These are phyloP conservation scores for Lagothrix lagotricha DNA, from an alignment of 2,797 vertebrate genomes.

Conservation along the genomic window DNA sequence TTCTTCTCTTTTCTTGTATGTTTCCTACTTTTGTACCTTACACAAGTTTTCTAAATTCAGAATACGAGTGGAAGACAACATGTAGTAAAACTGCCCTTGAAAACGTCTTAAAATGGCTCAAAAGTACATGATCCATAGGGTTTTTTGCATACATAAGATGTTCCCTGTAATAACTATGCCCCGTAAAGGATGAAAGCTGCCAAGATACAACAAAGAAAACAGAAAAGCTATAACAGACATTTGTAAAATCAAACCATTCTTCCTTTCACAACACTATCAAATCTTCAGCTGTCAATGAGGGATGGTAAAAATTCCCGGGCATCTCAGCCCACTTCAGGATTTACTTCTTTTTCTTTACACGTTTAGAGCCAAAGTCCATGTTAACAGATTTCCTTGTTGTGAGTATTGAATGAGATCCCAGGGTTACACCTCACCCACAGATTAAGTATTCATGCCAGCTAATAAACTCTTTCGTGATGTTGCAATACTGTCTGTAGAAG, in stretches of 20 bases:
- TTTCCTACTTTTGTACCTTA: background rate
- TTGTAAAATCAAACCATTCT: fast-evolving
- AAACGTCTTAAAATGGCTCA: background rate
- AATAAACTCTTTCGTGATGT: no score
- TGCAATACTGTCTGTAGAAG: fast-evolving
- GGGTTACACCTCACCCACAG: background rate
- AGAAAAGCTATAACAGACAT: background rate
- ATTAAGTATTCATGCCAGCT: background rate
- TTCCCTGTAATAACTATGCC: background rate
- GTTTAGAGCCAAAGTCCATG: fast-evolving
- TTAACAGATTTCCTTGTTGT: background rate
- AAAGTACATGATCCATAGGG: fast-evolving
- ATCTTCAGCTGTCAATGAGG: background rate
- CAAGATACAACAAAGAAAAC: no score
- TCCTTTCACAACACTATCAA: background rate
- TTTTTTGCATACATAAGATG: fast-evolving
- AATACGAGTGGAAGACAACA: background rate
- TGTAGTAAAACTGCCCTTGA: background rate
- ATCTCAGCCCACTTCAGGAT: background rate
- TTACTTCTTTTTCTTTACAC: background rate
- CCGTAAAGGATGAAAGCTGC: background rate
- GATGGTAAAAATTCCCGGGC: background rate
- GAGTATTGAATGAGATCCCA: background rate
- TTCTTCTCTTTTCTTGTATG: background rate
- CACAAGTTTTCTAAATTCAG: background rate